Percentiles rank a stretch among this genome's conserved stretches.
These are phyloP conservation scores for Athetis lepigone DNA, from an alignment of 2,888 invertebrate genomes.

Conservation along the genomic window DNA sequence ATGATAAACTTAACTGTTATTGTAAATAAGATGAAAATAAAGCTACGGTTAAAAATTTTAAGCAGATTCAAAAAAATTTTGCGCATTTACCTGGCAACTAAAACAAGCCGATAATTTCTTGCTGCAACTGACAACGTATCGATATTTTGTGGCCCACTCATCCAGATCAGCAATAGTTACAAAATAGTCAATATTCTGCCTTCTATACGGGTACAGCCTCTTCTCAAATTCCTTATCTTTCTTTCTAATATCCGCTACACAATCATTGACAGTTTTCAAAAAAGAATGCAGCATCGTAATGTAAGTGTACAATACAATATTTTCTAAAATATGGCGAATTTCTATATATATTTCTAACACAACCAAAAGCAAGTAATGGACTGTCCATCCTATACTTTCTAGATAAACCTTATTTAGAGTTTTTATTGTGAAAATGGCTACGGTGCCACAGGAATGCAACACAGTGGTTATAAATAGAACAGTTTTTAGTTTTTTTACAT, in stretches of 20 bases:
- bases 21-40: too few relatives aligned
- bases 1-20: too few relatives aligned
- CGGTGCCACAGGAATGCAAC: not conserved
- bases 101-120: constrained; percentile 29
- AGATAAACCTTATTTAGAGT: constrained; percentile 1
- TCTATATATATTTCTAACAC: constrained; percentile 19
- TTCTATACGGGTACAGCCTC: not conserved
- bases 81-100: constrained; percentile 25
- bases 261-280: constrained; percentile 15
- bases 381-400: not conserved
- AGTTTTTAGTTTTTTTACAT: constrained; percentile 6
- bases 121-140: constrained; percentile 13
- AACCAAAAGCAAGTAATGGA: constrained; percentile 4
- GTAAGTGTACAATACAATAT: constrained; percentile 20
- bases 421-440: constrained; percentile 10
- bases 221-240: not conserved
- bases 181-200: not conserved
- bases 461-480: not conserved
- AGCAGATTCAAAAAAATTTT: too few relatives aligned
- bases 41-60: too few relatives aligned
- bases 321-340: constrained; percentile 20
- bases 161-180: constrained; percentile 1
- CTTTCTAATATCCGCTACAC: not conserved
- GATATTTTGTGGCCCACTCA: constrained; percentile 23
- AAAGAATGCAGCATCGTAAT: constrained; percentile 16